These are phyloP conservation scores for Hypomecis atomaria DNA, from an alignment of 2,888 invertebrate genomes.

Conservation along the genomic window DNA sequence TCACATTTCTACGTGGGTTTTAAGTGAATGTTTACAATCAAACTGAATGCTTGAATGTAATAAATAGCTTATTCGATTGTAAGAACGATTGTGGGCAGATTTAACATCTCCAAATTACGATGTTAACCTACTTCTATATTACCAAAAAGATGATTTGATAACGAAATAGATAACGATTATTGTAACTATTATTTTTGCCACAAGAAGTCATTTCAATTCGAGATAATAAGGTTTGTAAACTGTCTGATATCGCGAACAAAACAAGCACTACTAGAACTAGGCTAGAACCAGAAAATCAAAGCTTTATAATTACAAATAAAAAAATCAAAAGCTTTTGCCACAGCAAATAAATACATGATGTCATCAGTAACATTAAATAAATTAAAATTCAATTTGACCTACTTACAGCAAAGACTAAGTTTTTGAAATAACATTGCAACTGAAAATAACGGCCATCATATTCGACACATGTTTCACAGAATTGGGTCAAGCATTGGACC, in stretches of 20 bases:
- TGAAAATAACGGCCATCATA: conserved; percentile 33
- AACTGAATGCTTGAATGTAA: conserved; percentile 1
- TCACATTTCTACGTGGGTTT: conserved; percentile 37
- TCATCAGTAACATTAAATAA: too few species aligned
- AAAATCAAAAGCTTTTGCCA: too few species aligned
- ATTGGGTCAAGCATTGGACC: conserved; percentile 63
- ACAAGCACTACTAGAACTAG: conserved; percentile 28
- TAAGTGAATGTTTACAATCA: conserved; percentile 40
- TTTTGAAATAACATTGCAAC: conserved; percentile 27
- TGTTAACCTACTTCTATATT: conserved; percentile 23
- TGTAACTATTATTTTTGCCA: conserved; percentile 34
- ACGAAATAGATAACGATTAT: conserved; percentile 34
- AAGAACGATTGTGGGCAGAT: conserved; percentile 33
- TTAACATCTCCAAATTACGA: conserved; percentile 25
- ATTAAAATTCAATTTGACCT: conserved; percentile 10
- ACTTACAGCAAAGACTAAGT: conserved; percentile 33
- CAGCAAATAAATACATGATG: too few species aligned
- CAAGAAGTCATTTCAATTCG: conserved; percentile 36
- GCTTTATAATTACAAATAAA: too few species aligned
- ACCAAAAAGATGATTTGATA: conserved; percentile 22
- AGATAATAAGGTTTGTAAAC: conserved; percentile 40
- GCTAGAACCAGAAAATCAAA: neutral
- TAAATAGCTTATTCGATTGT: conserved; percentile 34
- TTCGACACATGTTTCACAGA: conserved; percentile 62
- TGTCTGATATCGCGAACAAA: conserved; percentile 39